Base-by-base conservation (phyloP, 2,888 invertebrate species). In the Drosophila paramelanica region DNA sequence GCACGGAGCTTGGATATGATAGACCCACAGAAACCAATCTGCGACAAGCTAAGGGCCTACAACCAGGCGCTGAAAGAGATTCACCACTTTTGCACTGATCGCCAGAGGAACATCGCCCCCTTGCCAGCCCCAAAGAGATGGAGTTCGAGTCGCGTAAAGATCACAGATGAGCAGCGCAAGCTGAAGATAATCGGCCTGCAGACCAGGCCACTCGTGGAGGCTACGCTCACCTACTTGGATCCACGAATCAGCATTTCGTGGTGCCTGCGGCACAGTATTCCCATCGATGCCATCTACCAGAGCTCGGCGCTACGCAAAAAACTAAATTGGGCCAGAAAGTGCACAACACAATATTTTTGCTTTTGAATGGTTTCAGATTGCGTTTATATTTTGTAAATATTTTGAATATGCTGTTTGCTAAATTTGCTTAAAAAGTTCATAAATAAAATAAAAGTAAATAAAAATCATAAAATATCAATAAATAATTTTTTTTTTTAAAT, bases 161-260 rank as follows among this genome's bases (percentile, higher is more conserved):
- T 23, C 8, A 33, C 31, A 0, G 13, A 13, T 6, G 43, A 39
- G 38, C 13, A 59, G 59, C 43, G n/a, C 10, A 10, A 2, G 6
- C 53, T 25, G 3, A 6, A 17, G 1, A 1, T 10, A 3, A 38
- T 55, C 17, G n/a, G 36, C 1, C 36, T 45, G 55, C 55, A 45
- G 25, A 55, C 55, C 0, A 55, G 25, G 17, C 36, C 55, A 0
- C 53, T 66, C 6, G 49, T 66, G 0, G 17, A 39, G 2, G 31
- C 55, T 0, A 67, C 55, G 1, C 3, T 56, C 3, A 3, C 0
- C 10, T 45, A 56, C 11, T 17, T 67, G 41, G 67, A 67, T 42
- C 67, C 64, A 10, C 33, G 67, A 2, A 64, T 67, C 4, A 64
- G 46, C 2, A 47, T 67, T n/a, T 14, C 64, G 31, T 67, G 67